Percentiles rank a stretch among this genome's conserved stretches.
Conservation (phyloP, 2,888 invertebrate genomes). For the Bembecia ichneumoniformis region DNA sequence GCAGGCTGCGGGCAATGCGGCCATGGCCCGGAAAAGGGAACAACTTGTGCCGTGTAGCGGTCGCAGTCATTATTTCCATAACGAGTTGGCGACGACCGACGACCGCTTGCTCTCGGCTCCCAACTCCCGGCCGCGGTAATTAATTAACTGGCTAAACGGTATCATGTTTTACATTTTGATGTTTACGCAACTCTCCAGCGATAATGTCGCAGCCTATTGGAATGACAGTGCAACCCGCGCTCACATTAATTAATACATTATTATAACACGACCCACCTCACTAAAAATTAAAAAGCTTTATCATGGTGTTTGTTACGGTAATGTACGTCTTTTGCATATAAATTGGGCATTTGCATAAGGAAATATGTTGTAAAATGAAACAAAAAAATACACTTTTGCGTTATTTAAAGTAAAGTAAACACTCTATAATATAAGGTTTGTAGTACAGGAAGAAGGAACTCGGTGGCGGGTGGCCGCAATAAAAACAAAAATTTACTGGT, state of each 20-base stretch:
- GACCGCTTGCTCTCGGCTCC: constrained; percentile 23
- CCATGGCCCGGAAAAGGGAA: constrained; percentile 19
- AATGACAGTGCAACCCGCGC: constrained; percentile 46
- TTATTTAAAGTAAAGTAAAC: too few species aligned
- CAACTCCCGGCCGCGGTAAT: constrained; percentile 54
- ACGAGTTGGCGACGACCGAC: constrained; percentile 53
- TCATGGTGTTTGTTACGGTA: constrained; percentile 52
- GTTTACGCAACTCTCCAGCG: constrained; percentile 65
- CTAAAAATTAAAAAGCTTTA: constrained; percentile 62
- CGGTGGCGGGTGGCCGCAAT: constrained; percentile 16
- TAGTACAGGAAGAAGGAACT: neutral
- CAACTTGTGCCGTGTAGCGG: constrained; percentile 39
- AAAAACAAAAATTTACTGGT: constrained; percentile 40
- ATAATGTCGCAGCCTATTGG: constrained; percentile 57
- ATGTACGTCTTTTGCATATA: constrained; percentile 52
- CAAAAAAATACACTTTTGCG: neutral
- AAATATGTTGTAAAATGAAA: constrained; percentile 19
- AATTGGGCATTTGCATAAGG: constrained; percentile 54
- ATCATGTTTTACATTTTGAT: constrained; percentile 68
- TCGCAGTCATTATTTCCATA: constrained; percentile 64
- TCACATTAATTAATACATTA: constrained; percentile 65
- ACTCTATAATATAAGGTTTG: neutral
- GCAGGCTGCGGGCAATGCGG: constrained; percentile 21
- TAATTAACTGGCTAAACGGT: constrained; percentile 70
- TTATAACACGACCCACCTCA: constrained; percentile 49